Evolutionary conservation across 1,140 invertebrate genomes (phyloP).

Genomic region (Drosophila sturtevanti): DNA sequence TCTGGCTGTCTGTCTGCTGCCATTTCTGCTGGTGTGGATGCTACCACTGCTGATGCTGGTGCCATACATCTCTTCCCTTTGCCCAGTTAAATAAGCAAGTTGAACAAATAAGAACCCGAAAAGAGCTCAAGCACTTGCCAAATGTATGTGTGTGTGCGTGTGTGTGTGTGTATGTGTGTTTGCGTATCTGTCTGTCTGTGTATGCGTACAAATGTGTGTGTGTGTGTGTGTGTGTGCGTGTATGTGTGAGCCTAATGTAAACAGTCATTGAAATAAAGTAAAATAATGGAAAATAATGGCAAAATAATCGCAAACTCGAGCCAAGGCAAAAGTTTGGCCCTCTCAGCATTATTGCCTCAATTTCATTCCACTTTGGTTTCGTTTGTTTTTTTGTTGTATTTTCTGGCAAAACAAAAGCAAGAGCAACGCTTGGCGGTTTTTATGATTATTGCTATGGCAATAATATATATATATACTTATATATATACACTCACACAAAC

Average conservation of each 20-base stretch:
- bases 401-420: constrained; percentile 37
- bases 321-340: constrained; percentile 39
- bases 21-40: constrained; percentile 21
- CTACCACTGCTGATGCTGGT: too few species aligned
- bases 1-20: constrained; percentile 30
- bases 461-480: constrained; percentile 19
- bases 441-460: constrained; percentile 71
- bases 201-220: constrained; percentile 24
- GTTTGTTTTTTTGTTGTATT: constrained; percentile 2
- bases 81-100: constrained; percentile 65
- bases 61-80: constrained; percentile 1
- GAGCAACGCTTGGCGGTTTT: constrained; percentile 72
- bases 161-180: not conserved
- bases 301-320: constrained; percentile 73
- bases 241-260: constrained; percentile 66
- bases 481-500: constrained; percentile 16
- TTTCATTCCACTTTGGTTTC: constrained; percentile 30
- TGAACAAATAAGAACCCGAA: constrained; percentile 30
- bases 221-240: constrained; percentile 1
- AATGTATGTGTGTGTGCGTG: constrained; percentile 4
- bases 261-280: constrained; percentile 81
- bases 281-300: constrained; percentile 80
- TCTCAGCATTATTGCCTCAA: constrained; percentile 64
- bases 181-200: constrained; percentile 11
- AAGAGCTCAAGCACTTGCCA: constrained; percentile 48